A percentile compares a stretch with the other conserved stretches of the same genome.
Evolutionary conservation across 2,113 vertebrate genomes (phyloP).

Genomic region (Nothobranchius kuhntae): DNA sequence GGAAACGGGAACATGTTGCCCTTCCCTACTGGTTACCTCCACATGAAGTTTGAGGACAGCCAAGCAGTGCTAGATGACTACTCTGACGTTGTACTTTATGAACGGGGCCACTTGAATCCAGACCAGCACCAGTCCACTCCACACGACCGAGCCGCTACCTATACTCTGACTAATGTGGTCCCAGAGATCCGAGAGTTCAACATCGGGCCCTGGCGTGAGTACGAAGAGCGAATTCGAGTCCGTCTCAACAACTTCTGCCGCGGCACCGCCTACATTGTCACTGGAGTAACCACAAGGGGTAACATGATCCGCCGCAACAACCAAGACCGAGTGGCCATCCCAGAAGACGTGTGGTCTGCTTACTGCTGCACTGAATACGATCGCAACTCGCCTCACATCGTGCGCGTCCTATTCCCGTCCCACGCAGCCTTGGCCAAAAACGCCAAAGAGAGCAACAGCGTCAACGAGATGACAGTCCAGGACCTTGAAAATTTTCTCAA

Average conservation of each 20-base stretch:
- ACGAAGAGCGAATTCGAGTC: constrained; percentile 68
- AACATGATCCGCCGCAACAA: constrained; percentile 76
- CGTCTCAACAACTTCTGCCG: constrained; percentile 79
- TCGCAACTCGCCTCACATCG: constrained; percentile 66
- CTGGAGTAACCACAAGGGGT: constrained; percentile 73
- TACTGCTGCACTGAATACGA: constrained; percentile 79
- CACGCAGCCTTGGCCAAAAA: constrained; percentile 66
- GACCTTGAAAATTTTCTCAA: constrained; percentile 73
- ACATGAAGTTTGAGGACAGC: constrained; percentile 79
- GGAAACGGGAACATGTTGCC: constrained; percentile 74
- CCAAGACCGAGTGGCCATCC: constrained; percentile 73
- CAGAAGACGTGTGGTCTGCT: constrained; percentile 74
- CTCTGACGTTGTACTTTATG: constrained; percentile 75
- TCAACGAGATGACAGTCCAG: constrained; percentile 67
- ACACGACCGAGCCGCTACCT: constrained; percentile 75
- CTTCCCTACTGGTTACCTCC: constrained; percentile 73
- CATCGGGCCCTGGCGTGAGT: constrained; percentile 75
- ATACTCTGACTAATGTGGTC: constrained; percentile 77
- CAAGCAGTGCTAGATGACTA: constrained; percentile 77
- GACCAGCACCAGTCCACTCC: constrained; percentile 78
- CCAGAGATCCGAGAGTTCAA: constrained; percentile 78
- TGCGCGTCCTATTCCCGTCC: constrained; percentile 70
- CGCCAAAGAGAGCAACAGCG: constrained; percentile 59
- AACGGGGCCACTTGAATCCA: constrained; percentile 75
- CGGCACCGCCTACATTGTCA: constrained; percentile 69